Percentiles rank a stretch among this genome's conserved stretches.
These are phyloP conservation scores for Sorex fumeus DNA, from an alignment of 2,113 vertebrate genomes.

Conservation along the genomic window DNA sequence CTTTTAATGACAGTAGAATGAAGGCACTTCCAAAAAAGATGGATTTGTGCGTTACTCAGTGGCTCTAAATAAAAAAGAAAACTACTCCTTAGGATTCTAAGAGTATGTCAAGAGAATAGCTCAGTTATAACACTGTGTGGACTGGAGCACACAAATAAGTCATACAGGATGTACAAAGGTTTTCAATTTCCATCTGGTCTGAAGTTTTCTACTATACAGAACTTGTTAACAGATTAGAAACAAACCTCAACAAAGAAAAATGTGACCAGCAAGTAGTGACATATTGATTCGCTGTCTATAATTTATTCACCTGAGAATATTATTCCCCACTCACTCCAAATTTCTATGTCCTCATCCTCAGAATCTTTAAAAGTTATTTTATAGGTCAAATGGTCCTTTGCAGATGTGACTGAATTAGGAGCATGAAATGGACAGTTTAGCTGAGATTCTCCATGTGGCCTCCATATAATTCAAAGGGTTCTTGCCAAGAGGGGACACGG, in stretches of 20 bases:
- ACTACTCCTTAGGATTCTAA: not conserved
- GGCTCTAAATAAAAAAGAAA: not conserved
- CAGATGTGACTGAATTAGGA: not conserved
- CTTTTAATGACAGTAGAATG: not conserved
- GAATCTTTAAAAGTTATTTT: not conserved
- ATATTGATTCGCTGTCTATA: not conserved
- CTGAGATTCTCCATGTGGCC: not conserved
- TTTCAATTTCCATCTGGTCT: too few species aligned
- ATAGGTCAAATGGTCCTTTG: not conserved
- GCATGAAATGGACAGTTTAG: not conserved
- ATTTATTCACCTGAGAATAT: not conserved
- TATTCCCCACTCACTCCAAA: not conserved
- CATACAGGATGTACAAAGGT: too few species aligned
- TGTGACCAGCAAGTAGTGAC: not conserved
- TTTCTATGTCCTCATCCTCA: not conserved
- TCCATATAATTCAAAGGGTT: not conserved
- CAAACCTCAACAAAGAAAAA: not conserved
- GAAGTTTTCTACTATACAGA: too few species aligned
- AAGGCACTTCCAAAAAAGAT: not conserved
- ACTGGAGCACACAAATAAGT: too few species aligned
- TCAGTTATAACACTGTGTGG: not conserved
- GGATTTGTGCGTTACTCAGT: not conserved
- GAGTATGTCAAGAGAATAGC: not conserved
- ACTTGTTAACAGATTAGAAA: not conserved
- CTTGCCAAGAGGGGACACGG: not conserved